Evolutionary conservation across 2,888 invertebrate genomes (phyloP), one percentile per base, ranked within the genome.

Genomic region (Muscina levida): DNA sequence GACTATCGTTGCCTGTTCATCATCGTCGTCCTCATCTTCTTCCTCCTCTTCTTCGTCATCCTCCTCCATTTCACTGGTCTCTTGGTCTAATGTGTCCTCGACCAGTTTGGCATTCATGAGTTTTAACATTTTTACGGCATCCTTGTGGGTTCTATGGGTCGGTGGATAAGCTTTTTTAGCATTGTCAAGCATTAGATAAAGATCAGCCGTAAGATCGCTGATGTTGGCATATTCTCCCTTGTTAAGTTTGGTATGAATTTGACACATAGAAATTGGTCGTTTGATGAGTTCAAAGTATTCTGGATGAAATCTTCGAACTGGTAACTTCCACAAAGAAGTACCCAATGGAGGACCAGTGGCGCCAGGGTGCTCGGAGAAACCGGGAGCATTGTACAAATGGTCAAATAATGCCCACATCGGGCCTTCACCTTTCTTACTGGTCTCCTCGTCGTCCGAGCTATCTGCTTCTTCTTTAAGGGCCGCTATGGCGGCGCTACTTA

Each of bases 271-370:
- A 84, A 99, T 95, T 0, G 99, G 99, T 87, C 96, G 96, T 88
- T 97, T 97, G 68, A 99, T 99, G 88, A 98, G 97, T 85, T 96
- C 96, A 91, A 98, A 99, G 90, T 99, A 99, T 91, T 99, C 99
- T 0, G 98, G 97, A 91, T 99, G 98, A 83, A 95, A 95, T 75
- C 97, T 92, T 57, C 94, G 95, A 6, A 96, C 97, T 0, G 99
- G 99, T 75, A 99, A 92, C 86, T 96, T 96, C 94, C 96, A 95
- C 91, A 99, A 97, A 0, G 98, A 97, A 87, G 98, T 97, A 26
- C 96, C 95, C 87, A 98, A 92, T n/a, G 94, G 92, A 1, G 94
- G 92, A n/a, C 97, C 97, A 92, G 91, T 89, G 76, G 89, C 88
- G 13, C 91, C 90, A 24, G 91, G 90, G 85, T 90, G 89, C 77